phyloP scores from a whole-genome alignment of 2,888 invertebrate genomes.

The Mythimna pallens region DNA sequence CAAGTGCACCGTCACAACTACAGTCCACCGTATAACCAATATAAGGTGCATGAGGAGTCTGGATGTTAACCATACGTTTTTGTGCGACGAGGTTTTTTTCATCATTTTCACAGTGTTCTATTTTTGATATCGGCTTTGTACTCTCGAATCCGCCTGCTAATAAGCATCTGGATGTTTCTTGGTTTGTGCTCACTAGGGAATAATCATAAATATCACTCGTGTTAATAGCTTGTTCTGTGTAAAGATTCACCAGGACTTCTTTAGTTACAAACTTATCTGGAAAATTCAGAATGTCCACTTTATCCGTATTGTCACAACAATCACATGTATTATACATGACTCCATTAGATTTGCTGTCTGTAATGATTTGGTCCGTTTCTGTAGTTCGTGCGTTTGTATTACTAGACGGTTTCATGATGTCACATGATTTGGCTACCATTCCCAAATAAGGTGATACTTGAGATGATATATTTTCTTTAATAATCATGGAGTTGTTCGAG shows the following conservation, averaged over 20 bases:
- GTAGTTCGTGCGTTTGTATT: constrained; percentile 62
- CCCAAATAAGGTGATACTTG: constrained; percentile 69
- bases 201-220: constrained; percentile 12
- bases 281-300: constrained; percentile 15
- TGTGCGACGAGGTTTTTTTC: constrained; percentile 2
- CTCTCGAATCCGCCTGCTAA: not conserved
- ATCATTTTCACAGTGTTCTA: constrained; percentile 1
- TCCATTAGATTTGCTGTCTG: constrained; percentile 53
- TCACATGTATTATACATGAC: constrained; percentile 63
- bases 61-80: not conserved
- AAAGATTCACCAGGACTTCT: constrained; percentile 59
- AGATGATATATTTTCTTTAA: constrained; percentile 67
- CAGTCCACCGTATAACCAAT: constrained; percentile 80
- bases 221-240: constrained; percentile 39
- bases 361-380: constrained; percentile 52
- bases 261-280: constrained; percentile 50
- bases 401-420: constrained; percentile 58
- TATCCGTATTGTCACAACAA: constrained; percentile 48
- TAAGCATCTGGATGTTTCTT: not conserved
- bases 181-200: not conserved
- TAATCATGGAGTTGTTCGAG: constrained; percentile 57
- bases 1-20: constrained; percentile 73
- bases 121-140: constrained; percentile 21
- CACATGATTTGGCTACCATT: constrained; percentile 74
- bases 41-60: constrained; percentile 64